These are phyloP conservation scores for Aptenodytes patagonicus DNA, from an alignment of 2,113 vertebrate species.

Conservation along the genomic window DNA sequence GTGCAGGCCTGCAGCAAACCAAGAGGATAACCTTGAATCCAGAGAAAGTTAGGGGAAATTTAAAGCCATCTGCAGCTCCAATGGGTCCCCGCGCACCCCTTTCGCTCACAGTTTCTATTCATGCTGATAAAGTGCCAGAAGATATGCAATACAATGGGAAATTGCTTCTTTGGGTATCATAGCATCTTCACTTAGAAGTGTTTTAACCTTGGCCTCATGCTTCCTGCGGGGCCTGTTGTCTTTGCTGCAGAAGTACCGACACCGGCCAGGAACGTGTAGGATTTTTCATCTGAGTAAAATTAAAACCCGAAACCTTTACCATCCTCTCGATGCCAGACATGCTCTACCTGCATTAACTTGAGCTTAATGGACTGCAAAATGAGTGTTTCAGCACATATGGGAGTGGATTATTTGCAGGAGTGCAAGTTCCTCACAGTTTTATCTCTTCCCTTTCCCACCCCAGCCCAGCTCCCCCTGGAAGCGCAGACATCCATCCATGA, in stretches of 20 bases:
- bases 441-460: background rate
- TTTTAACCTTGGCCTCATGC: slow-evolving; percentile 73
- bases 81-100: slow-evolving; percentile 56
- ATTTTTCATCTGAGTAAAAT: slow-evolving; percentile 69
- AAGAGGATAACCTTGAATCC: slow-evolving; percentile 64
- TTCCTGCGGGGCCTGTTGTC: slow-evolving; percentile 57
- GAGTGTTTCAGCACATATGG: slow-evolving; percentile 25
- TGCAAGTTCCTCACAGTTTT: slow-evolving; percentile 16
- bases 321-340: slow-evolving; percentile 51
- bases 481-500: background rate
- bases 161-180: slow-evolving; percentile 66
- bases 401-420: slow-evolving; percentile 57
- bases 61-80: slow-evolving; percentile 60
- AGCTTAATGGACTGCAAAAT: slow-evolving; percentile 68
- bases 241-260: slow-evolving; percentile 2
- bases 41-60: slow-evolving; percentile 49
- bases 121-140: slow-evolving; percentile 57
- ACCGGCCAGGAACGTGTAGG: background rate
- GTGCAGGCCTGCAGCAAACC: background rate
- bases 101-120: slow-evolving; percentile 4
- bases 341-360: slow-evolving; percentile 66
- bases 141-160: slow-evolving; percentile 60
- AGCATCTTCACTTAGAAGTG: slow-evolving; percentile 60
- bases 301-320: slow-evolving; percentile 61
- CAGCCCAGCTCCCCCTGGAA: background rate